These are phyloP conservation scores for Drosophila busckii DNA, from an alignment of 1,140 invertebrate species.

Conservation along the genomic window DNA sequence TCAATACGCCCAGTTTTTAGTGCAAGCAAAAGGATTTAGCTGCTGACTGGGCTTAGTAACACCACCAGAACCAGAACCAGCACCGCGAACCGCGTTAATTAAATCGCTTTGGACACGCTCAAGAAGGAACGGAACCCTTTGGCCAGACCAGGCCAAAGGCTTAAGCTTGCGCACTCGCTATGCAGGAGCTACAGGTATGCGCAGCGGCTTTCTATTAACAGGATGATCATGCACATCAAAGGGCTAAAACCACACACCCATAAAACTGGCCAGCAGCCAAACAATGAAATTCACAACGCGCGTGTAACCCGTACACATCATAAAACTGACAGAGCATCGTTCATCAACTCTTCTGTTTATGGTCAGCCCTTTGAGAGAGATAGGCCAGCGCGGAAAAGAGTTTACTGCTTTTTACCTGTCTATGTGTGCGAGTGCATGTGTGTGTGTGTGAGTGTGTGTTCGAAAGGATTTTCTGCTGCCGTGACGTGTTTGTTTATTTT, in stretches of 20 bases:
- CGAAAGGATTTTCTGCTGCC: constrained; percentile 19
- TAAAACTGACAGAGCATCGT: constrained; percentile 20
- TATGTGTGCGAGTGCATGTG: too few species aligned
- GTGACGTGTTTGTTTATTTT: constrained; percentile 73
- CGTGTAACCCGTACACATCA: constrained; percentile 33
- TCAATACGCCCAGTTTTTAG: constrained; percentile 34
- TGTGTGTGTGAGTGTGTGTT: too few species aligned
- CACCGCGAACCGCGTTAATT: constrained; percentile 78
- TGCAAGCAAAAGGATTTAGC: constrained; percentile 49
- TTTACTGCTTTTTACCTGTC: constrained; percentile 57
- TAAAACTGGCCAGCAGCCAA: constrained; percentile 73
- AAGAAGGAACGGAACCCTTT: too few species aligned
- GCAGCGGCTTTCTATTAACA: constrained; percentile 69
- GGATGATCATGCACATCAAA: constrained; percentile 78
- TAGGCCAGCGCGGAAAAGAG: too few species aligned
- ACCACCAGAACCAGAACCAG: too few species aligned
- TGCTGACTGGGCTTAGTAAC: constrained; percentile 45
- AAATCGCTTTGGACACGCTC: constrained; percentile 76
- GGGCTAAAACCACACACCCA: constrained; percentile 79
- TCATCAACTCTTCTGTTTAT: constrained; percentile 61
- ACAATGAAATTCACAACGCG: constrained; percentile 55
- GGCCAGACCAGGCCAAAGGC: constrained; percentile 26
- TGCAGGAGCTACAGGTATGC: constrained; percentile 27
- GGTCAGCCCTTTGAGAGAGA: constrained; percentile 53
- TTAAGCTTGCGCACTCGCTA: constrained; percentile 41